Evolutionary conservation across 2,113 vertebrate genomes (phyloP).

Genomic region (Micronycteris hirsuta): DNA sequence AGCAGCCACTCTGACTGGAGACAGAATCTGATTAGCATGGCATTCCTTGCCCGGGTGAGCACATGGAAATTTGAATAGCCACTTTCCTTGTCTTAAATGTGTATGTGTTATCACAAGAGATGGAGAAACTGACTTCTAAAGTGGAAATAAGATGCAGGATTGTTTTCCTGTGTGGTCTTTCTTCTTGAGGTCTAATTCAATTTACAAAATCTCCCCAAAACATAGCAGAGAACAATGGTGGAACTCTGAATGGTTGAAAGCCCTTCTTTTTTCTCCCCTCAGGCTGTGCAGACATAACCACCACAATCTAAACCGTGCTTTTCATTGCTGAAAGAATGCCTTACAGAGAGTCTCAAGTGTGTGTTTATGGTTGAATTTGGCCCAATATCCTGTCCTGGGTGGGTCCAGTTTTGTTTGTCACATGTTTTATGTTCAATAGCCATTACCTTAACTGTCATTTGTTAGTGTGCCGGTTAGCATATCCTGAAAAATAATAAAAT

Average conservation of each 20-base stretch:
- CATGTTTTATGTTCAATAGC: background rate
- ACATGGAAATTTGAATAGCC: constrained; percentile 47
- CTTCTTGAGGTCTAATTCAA: constrained; percentile 22
- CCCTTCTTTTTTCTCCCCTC: background rate
- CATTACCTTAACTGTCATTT: background rate
- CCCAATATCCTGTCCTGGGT: background rate
- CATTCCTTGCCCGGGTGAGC: background rate
- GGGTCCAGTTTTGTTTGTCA: background rate
- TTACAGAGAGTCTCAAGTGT: background rate
- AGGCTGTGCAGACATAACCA: background rate
- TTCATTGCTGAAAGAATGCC: background rate
- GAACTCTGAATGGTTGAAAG: constrained; percentile 8
- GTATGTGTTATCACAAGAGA: constrained; percentile 22
- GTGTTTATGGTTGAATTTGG: background rate
- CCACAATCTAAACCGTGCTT: background rate
- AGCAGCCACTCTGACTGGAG: background rate
- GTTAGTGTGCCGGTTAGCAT: background rate
- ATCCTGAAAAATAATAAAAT: background rate
- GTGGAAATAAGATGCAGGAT: constrained; percentile 15
- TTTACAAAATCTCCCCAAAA: constrained; percentile 27
- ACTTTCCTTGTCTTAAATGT: constrained; percentile 14
- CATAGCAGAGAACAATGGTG: background rate
- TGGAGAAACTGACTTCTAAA: constrained; percentile 42
- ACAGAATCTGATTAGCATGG: background rate
- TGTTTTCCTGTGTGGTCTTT: constrained; percentile 43